Evolutionary conservation across 2,797 vertebrate species (phyloP), one percentile per base, ranked within the genome.

Genomic region (Bradypus variegatus): DNA sequence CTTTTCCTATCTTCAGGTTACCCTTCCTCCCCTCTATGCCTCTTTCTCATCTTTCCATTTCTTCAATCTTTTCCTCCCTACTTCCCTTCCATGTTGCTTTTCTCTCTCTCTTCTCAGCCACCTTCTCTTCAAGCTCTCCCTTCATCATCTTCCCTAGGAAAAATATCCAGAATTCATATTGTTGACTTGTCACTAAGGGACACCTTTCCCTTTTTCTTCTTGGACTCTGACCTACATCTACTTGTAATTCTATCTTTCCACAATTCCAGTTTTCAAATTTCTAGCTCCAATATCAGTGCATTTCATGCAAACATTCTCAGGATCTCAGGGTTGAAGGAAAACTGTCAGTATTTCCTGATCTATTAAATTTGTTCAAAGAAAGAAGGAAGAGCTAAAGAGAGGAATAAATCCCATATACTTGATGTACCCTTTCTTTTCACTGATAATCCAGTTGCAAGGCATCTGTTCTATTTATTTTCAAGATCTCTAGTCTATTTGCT

Each of bases 341-440:
- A 69, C 64, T 41, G 16, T 64, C 75, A 80, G n/a, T 91, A 73
- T 72, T 94, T 86, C 36, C 55, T 81, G 3, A 31, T 80, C 31
- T 58, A 7, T 81, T 88, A 77, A 50, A 67, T 93, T 90, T 93
- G 67, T 86, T 93, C 38, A 67, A 72, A 83, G 55, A 78, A 76
- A 41, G 14, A 76, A 80, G 60, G 38, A 89, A 70, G 45, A 53
- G 16, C 65, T 65, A 36, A 93, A 70, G n/a, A 65, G 38, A 90
- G 21, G 45, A 86, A 38, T 86, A 78, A 65, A 76, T 79, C 29
- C 45, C 70, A 89, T 48, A 14, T 7, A 14, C 70, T 69, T 78
- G 83, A 48, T 67, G 27, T 75, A 82, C 18, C 27, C 4, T 62
- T 50, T 75, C n/a, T 45, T 92, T 87, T 69, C 82, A 31, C 21